A percentile compares a stretch with the other conserved stretches of the same genome.
These are phyloP conservation scores for Pheucticus melanocephalus DNA, from an alignment of 2,113 vertebrate species.

Conservation along the genomic window DNA sequence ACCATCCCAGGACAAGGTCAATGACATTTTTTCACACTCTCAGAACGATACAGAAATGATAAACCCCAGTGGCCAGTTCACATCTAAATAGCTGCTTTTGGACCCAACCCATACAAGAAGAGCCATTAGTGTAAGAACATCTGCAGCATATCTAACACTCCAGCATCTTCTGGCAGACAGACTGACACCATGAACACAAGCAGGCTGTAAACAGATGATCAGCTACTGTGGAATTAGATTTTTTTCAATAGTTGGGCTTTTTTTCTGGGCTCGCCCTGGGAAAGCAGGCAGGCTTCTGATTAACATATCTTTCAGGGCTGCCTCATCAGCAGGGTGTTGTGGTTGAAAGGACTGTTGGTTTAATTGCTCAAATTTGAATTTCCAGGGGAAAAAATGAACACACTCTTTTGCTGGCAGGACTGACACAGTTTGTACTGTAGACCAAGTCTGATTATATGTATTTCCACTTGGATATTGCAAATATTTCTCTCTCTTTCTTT, in stretches of 20 bases:
- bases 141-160: neutral
- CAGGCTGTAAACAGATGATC: neutral
- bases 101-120: neutral
- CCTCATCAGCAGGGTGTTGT: neutral
- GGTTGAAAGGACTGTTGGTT: neutral
- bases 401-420: neutral
- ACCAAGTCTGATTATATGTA: neutral
- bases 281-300: neutral
- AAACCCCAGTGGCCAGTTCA: neutral
- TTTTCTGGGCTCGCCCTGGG: neutral
- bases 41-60: neutral
- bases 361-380: neutral
- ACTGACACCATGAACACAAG: neutral
- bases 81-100: neutral
- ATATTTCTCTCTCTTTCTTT: neutral
- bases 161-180: neutral
- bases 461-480: neutral
- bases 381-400: neutral
- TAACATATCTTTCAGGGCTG: neutral
- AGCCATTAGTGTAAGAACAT: neutral
- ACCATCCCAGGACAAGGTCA: neutral
- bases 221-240: neutral
- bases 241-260: neutral
- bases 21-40: neutral
- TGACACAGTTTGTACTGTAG: neutral